Conservation (phyloP, 2,888 invertebrate species). For the Tiliacea citrago region DNA sequence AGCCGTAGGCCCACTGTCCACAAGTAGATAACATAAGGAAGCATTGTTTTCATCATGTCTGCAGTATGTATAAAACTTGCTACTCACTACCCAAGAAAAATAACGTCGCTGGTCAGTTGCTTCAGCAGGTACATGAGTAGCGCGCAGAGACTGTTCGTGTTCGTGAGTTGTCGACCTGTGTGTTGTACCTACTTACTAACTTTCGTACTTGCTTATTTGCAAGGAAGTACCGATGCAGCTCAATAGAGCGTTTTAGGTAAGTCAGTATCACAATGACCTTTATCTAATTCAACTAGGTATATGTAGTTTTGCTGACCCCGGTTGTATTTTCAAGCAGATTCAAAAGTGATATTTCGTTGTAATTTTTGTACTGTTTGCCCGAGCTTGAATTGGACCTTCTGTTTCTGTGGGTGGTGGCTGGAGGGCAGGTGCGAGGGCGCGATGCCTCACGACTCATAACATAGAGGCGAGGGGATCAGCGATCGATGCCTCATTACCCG, state of each 20-base stretch:
- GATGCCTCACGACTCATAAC: slow-evolving; percentile 38
- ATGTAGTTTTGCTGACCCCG: background rate
- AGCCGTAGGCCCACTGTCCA: slow-evolving; percentile 13
- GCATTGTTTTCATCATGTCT: background rate
- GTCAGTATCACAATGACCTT: background rate
- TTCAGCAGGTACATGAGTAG: background rate
- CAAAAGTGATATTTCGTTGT: background rate
- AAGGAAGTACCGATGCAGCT: background rate
- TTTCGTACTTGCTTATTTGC: no score
- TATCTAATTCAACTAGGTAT: background rate
- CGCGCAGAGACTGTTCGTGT: background rate
- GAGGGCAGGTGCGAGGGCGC: slow-evolving; percentile 41
- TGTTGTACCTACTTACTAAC: background rate
- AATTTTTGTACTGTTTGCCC: background rate
- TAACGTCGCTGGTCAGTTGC: background rate
- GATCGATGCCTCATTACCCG: slow-evolving; percentile 40
- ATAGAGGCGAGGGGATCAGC: slow-evolving; percentile 8
- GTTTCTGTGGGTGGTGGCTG: background rate
- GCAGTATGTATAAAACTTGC: background rate
- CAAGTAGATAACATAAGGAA: background rate
- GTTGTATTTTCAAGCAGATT: background rate
- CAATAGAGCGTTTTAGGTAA: background rate
- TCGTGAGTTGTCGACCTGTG: background rate
- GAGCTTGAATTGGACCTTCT: slow-evolving; percentile 20
- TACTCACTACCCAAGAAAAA: background rate